Base-by-base conservation (phyloP, 2,797 vertebrate species). In the Dryobates pubescens region DNA sequence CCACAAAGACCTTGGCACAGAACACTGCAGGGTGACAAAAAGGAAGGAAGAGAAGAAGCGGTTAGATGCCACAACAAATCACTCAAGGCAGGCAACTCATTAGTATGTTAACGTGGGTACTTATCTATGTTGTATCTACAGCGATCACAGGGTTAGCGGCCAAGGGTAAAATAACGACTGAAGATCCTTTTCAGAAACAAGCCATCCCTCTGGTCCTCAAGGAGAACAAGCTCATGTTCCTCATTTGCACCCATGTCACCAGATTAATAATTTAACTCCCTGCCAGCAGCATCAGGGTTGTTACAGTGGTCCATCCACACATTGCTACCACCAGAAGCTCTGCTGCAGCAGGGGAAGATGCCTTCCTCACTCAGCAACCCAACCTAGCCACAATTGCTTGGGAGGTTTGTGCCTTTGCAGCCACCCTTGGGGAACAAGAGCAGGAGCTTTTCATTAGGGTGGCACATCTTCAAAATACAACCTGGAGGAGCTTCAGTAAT, bases 1-100 rank as follows among this genome's bases (percentile, higher is more conserved):
- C 99, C 99, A 99, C 98, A 99, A 99, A 99, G 99, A 99, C 98
- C 99, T 99, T 98, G 99, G 99, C 98, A 99, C 98, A 99, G 99
- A 99, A 99, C 99, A 99, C 99, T 99, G 99, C 98, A 99, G 98
- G 98, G 98, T 98, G 98, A 99, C 99, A 99, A 98, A 98, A 98
- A 98, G 97, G 98, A 98, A 98, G 97, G 98, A 97, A 98, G 98
- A 98, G 97, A 98, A 98, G 98, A 98, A 98, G 98, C 98, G 98
- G 98, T 98, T 98, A 98, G 98, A 98, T 98, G 98, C 97, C 98
- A 98, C 97, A 98, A 97, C 97, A 97, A 97, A 97, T 97, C 97
- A 98, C 97, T 97, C 97, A 97, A 98, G 96, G 97, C 97, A 98
- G 97, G 97, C 96, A 97, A 97, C 97, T 97, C 95, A 98, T 97